Evolutionary conservation across 2,797 vertebrate species (phyloP), one percentile per base, ranked within the genome.

Genomic region (Myotis vivesi): DNA sequence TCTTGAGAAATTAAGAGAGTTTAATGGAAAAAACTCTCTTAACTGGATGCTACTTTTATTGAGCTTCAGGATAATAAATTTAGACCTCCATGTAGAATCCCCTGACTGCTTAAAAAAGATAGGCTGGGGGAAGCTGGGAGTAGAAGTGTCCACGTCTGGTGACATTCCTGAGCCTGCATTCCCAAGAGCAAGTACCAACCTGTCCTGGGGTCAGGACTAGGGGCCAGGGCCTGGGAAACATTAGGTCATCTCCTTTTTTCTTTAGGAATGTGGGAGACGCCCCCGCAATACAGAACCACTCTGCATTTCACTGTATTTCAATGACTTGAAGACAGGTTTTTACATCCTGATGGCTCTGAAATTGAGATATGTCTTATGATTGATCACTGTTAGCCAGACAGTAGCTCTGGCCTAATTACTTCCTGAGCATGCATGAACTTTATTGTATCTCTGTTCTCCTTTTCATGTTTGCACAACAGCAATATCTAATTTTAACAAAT

Each of bases 211-310:
- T 97, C 98, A 99, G 82, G 99, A 99, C 0, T 98, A 89, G 98
- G 98, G 0, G 99, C 98, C 76, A 99, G 99, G 10, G 99, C 85
- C 97, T 99, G 72, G 99, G 99, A 59, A 99, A 98, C 69, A 99
- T 99, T 96, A 99, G 99, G 98, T 99, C 10, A 99, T 99, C 80
- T 98, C 76, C 6, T 46, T 30, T 28, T 89, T 13, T 96, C 55
- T 49, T 84, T 99, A 99, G 96, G 98, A 98, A 53, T 99, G 98
- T 33, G 99, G 98, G 85, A 51, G 28, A 97, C 99, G 66, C 95
- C 97, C 92, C 98, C 99, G 0, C 99, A 99, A 0, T 97, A 98
- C 79, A 99, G 99, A 99, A 98, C 99, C 28, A 7, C 98, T 99
- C 81, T 99, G 99, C 88, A 98, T 84, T 73, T 89, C 49, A 19